Evolutionary conservation across 2,113 vertebrate genomes (phyloP).

Genomic region (Xenus cinereus): DNA sequence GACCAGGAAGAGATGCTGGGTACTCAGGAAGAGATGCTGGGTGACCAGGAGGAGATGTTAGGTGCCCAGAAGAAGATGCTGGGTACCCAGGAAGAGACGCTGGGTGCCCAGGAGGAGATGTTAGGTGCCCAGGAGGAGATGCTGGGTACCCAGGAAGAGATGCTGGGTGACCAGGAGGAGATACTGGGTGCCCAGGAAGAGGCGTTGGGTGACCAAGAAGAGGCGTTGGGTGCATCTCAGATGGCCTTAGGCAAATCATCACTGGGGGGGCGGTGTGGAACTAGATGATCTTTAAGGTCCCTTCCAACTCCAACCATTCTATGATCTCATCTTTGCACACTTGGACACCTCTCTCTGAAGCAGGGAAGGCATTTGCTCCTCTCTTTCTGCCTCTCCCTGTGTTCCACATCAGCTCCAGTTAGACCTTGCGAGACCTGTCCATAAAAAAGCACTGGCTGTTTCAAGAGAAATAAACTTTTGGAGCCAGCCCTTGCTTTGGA

Average conservation of each 20-base stretch:
- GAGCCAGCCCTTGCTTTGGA: not conserved
- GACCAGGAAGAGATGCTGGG: not conserved
- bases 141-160: not conserved
- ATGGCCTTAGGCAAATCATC: not conserved
- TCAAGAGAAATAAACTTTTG: not conserved
- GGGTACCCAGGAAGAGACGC: not conserved
- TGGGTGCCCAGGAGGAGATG: no score
- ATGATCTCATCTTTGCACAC: accelerated
- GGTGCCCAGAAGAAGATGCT: not conserved
- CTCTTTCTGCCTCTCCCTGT: not conserved
- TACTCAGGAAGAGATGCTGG: not conserved
- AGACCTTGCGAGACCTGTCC: no score
- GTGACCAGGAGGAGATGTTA: not conserved
- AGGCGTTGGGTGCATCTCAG: not conserved
- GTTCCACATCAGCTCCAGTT: not conserved
- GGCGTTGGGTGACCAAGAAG: not conserved
- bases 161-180: not conserved
- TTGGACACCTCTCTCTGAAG: not conserved
- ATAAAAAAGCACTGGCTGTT: not conserved
- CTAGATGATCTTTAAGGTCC: not conserved
- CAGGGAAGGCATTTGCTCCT: not conserved
- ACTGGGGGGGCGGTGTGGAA: not conserved
- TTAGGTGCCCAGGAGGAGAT: not conserved
- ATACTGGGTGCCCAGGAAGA: not conserved
- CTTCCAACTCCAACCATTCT: not conserved